These are phyloP conservation scores for Athalia rosae DNA, from an alignment of 2,888 invertebrate species.

Conservation along the genomic window DNA sequence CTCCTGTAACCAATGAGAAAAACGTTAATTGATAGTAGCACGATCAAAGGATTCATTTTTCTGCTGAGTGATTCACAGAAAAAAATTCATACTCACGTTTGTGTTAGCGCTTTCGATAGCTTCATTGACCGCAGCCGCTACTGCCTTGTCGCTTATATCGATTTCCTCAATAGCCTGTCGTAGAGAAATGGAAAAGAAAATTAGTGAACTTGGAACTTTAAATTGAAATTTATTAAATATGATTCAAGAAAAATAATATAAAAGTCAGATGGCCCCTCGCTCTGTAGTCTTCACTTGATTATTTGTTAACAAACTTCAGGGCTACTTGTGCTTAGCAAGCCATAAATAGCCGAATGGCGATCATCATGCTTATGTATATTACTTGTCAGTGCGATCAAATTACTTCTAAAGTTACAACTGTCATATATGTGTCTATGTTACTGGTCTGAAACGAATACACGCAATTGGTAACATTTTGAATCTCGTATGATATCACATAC, in stretches of 20 bases:
- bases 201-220: not conserved
- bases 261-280: constrained; percentile 73
- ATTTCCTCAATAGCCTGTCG: constrained; percentile 70
- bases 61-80: not conserved
- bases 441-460: no score
- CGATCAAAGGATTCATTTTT: constrained; percentile 1
- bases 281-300: constrained; percentile 63
- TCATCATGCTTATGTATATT: constrained; percentile 63
- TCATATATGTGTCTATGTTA: no score
- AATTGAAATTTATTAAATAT: not conserved
- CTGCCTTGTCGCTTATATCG: constrained; percentile 70
- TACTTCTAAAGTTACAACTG: no score
- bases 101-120: constrained; percentile 68
- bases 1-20: constrained; percentile 63
- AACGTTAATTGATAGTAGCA: not conserved
- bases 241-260: constrained; percentile 31
- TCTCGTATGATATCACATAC: constrained; percentile 51
- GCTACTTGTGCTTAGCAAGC: constrained; percentile 61
- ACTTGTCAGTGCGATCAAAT: no score
- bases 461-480: no score
- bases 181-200: no score
- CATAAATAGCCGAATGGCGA: constrained; percentile 64
- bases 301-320: constrained; percentile 58
- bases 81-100: constrained; percentile 62
- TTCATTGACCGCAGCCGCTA: constrained; percentile 70